Evolutionary conservation across 1,140 invertebrate genomes (phyloP).

Genomic region (Cecropterus lyciades): DNA sequence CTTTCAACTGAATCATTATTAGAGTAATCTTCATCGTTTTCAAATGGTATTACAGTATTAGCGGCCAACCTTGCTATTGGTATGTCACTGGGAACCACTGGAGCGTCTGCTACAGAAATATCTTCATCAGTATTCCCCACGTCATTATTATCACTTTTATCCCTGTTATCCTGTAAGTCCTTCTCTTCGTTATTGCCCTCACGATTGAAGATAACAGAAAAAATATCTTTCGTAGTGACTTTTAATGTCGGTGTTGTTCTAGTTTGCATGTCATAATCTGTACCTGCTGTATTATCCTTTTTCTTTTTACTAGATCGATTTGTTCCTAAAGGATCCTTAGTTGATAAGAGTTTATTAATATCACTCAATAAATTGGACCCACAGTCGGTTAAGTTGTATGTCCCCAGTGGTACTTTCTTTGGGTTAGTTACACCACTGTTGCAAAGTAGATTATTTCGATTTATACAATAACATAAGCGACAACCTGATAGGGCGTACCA

Average conservation of each 20-base stretch:
- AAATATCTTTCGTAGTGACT: background rate
- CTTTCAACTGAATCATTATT: background rate
- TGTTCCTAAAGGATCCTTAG: background rate
- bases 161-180: background rate
- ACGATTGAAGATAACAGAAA: background rate
- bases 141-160: conserved; percentile 7
- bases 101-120: background rate
- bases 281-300: background rate
- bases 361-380: conserved; percentile 50
- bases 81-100: background rate
- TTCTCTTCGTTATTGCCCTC: background rate
- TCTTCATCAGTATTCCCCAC: background rate
- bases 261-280: background rate
- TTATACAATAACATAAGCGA: conserved; percentile 62
- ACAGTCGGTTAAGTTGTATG: conserved; percentile 53
- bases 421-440: conserved; percentile 43
- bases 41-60: conserved; percentile 21
- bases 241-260: background rate
- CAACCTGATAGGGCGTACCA: conserved; percentile 65
- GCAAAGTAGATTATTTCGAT: conserved; percentile 60
- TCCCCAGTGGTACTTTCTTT: conserved; percentile 43
- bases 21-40: conserved; percentile 15
- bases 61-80: conserved; percentile 5
- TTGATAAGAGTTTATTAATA: conserved; percentile 16
- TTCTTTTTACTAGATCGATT: background rate